Evolutionary conservation across 2,113 vertebrate genomes (phyloP).

Genomic region (Equus przewalskii): DNA sequence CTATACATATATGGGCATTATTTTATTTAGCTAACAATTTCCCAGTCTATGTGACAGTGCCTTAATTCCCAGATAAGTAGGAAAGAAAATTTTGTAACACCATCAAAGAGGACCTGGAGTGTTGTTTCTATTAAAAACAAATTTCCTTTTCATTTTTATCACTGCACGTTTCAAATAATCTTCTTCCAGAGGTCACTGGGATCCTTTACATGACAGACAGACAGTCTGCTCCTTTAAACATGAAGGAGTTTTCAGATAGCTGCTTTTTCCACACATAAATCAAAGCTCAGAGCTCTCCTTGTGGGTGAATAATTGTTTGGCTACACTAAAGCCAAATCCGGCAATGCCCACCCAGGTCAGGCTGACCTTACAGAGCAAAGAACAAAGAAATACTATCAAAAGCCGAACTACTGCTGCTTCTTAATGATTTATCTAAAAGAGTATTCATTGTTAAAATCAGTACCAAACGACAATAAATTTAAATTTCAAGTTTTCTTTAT

Average conservation of each 20-base stretch:
- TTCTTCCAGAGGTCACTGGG: slow-evolving; percentile 32
- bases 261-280: slow-evolving; percentile 42
- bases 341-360: slow-evolving; percentile 51
- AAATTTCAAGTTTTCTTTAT: slow-evolving; percentile 28
- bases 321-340: background rate
- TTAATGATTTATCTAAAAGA: slow-evolving; percentile 25
- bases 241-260: slow-evolving; percentile 3
- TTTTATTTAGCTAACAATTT: slow-evolving; percentile 42
- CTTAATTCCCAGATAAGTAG: background rate
- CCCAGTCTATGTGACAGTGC: background rate
- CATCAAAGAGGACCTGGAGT: slow-evolving; percentile 10
- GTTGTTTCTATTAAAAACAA: slow-evolving; percentile 53
- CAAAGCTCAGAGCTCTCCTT: slow-evolving; percentile 43
- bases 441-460: slow-evolving; percentile 37
- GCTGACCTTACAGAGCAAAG: background rate
- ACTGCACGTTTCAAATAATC: slow-evolving; percentile 44
- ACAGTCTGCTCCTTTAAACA: background rate
- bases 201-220: background rate
- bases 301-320: background rate
- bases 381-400: slow-evolving; percentile 68
- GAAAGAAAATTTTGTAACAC: background rate
- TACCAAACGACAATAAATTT: slow-evolving; percentile 37
- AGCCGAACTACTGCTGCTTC: background rate
- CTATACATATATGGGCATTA: background rate
- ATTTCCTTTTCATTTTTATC: slow-evolving; percentile 57